Conservation (phyloP, 2,797 vertebrate genomes). For the Knipowitschia caucasica region DNA sequence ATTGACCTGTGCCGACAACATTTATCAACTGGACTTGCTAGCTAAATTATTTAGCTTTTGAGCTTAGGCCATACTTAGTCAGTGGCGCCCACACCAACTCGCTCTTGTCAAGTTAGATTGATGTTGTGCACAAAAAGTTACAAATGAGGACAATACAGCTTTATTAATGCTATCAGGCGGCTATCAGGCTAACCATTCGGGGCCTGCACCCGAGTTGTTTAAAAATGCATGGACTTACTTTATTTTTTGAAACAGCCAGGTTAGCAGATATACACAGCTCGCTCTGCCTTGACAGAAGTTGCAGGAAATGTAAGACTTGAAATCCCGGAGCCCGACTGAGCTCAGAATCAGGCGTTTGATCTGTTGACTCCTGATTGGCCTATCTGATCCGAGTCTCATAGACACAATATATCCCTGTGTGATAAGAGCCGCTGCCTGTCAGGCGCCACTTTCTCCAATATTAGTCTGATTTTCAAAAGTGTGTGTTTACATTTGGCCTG, state of each 20-base stretch:
- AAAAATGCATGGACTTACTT: slow-evolving; percentile 11
- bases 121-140: slow-evolving; percentile 45
- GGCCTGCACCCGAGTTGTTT: not conserved
- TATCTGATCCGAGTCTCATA: slow-evolving; percentile 42
- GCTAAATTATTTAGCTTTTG: slow-evolving; percentile 82
- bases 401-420: slow-evolving; percentile 42
- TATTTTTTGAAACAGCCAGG: slow-evolving; percentile 44
- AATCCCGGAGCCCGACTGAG: slow-evolving; percentile 26
- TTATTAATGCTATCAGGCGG: slow-evolving; percentile 38
- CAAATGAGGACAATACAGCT: slow-evolving; percentile 43
- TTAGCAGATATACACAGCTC: slow-evolving; percentile 26
- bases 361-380: slow-evolving; percentile 40
- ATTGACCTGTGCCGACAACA: slow-evolving; percentile 72
- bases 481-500: slow-evolving; percentile 58
- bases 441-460: slow-evolving; percentile 58
- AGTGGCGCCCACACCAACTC: slow-evolving; percentile 62
- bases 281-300: slow-evolving; percentile 14
- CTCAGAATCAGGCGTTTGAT: slow-evolving; percentile 41
- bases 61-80: slow-evolving; percentile 67
- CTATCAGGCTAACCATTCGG: slow-evolving; percentile 29
- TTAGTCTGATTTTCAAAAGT: slow-evolving; percentile 58
- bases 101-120: slow-evolving; percentile 49
- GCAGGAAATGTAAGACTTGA: slow-evolving; percentile 36
- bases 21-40: slow-evolving; percentile 78
- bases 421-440: slow-evolving; percentile 43